Conservation (phyloP, 2,888 invertebrate species). For the Acanthococcus lagerstroemiae region DNA sequence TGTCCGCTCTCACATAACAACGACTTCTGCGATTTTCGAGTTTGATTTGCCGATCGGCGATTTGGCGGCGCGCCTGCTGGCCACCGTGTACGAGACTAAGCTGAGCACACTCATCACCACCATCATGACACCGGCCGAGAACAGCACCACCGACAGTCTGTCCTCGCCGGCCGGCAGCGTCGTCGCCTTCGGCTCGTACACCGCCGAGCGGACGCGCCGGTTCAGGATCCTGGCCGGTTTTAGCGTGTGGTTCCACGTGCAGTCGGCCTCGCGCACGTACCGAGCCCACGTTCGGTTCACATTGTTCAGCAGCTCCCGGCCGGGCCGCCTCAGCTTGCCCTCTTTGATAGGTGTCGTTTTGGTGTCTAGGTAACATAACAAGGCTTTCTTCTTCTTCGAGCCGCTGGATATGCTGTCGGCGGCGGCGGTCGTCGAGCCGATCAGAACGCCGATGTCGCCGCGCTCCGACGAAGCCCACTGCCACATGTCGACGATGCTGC, state of each 20-base stretch:
- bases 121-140: constrained; percentile 6
- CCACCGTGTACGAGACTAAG: constrained; percentile 3
- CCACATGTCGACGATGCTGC: constrained; percentile 60
- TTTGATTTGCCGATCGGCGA: background rate
- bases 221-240: constrained; percentile 33
- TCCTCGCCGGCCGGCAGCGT: background rate
- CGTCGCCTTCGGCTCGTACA: background rate
- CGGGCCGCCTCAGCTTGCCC: constrained; percentile 48
- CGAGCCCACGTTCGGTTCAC: constrained; percentile 62
- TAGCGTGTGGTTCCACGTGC: constrained; percentile 29
- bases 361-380: constrained; percentile 55
- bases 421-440: constrained; percentile 51
- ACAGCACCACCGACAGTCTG: background rate
- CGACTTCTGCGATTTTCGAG: background rate
- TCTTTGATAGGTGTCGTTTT: constrained; percentile 42
- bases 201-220: constrained; percentile 11
- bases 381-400: constrained; percentile 51
- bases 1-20: no score
- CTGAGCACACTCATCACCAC: constrained; percentile 9
- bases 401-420: constrained; percentile 14
- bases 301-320: constrained; percentile 47
- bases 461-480: constrained; percentile 59
- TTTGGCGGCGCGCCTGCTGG: background rate
- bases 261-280: constrained; percentile 42
- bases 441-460: constrained; percentile 53